Conservation (phyloP, 2,797 vertebrate genomes). For the Aldrovandia affinis region DNA sequence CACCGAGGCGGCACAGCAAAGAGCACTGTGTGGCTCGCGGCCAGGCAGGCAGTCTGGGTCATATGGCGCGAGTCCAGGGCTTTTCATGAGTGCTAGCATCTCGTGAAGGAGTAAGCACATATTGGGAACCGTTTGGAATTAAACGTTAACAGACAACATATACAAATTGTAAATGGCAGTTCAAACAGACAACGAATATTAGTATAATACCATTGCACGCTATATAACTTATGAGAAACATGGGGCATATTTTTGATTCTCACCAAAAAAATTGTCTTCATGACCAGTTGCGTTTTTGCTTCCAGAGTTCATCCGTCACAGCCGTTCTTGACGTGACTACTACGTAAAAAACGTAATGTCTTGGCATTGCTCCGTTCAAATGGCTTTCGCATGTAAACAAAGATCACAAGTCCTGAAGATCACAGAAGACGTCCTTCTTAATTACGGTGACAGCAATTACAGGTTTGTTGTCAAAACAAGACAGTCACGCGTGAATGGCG, state of each 20-base stretch:
- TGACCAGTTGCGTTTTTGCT: neutral
- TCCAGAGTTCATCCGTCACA: neutral
- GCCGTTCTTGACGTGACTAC: neutral
- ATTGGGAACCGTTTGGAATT: slow-evolving; percentile 13
- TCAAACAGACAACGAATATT: neutral
- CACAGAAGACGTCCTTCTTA: neutral
- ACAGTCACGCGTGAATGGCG: neutral
- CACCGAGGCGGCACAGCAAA: slow-evolving; percentile 45
- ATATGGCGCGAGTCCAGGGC: slow-evolving; percentile 39
- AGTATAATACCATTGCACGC: neutral
- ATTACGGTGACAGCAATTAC: neutral
- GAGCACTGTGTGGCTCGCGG: slow-evolving; percentile 51
- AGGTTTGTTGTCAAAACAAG: neutral
- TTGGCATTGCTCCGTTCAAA: neutral
- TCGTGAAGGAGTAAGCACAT: neutral
- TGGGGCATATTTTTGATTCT: neutral
- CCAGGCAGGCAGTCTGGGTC: slow-evolving; percentile 65
- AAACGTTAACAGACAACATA: neutral
- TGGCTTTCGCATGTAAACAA: neutral
- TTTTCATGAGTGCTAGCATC: slow-evolving; percentile 10
- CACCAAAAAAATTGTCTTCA: neutral
- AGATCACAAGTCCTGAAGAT: neutral
- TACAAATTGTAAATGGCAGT: neutral
- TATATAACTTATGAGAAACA: neutral
- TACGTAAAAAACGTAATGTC: neutral